phyloP scores from a whole-genome alignment of 64 coral and sea anemone species.

The Exaiptasia diaphana region DNA sequence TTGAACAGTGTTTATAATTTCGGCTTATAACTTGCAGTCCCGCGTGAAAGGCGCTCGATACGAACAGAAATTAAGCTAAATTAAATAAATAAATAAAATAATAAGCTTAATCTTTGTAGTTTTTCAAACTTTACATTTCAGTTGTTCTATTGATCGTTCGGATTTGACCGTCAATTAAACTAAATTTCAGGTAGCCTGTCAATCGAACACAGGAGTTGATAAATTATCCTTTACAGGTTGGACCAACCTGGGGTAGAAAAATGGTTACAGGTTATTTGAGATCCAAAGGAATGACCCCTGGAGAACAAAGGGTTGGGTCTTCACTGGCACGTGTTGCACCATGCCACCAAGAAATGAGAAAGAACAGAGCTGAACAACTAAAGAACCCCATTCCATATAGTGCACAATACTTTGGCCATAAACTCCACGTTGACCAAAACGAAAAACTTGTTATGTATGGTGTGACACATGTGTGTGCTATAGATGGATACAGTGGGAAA shows the following conservation, averaged over 20 bases:
- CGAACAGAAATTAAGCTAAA: not conserved
- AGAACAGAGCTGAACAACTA: not conserved
- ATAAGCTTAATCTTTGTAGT: not conserved
- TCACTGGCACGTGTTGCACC: not conserved
- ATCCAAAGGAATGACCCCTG: not conserved
- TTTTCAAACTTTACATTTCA: not conserved
- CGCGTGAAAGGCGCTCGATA: no score
- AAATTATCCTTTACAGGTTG: not conserved
- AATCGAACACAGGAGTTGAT: not conserved
- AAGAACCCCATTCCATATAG: not conserved
- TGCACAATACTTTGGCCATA: slow-evolving; percentile 22
- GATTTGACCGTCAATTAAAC: not conserved
- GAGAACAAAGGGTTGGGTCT: not conserved
- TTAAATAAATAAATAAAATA: not conserved
- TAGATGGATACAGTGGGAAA: slow-evolving; percentile 15
- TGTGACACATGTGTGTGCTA: not conserved
- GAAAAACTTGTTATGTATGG: slow-evolving; percentile 15
- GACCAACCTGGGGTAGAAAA: slow-evolving; percentile 11
- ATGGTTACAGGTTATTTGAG: slow-evolving; percentile 1
- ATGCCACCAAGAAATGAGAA: not conserved
- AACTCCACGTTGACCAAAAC: slow-evolving; percentile 5
- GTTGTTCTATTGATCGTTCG: not conserved
- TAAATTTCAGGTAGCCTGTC: not conserved
- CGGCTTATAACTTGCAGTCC: not conserved
- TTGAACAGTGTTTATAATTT: not conserved